phyloP scores from a whole-genome alignment of 2,113 vertebrate genomes.

The Pterocles orientalis region DNA sequence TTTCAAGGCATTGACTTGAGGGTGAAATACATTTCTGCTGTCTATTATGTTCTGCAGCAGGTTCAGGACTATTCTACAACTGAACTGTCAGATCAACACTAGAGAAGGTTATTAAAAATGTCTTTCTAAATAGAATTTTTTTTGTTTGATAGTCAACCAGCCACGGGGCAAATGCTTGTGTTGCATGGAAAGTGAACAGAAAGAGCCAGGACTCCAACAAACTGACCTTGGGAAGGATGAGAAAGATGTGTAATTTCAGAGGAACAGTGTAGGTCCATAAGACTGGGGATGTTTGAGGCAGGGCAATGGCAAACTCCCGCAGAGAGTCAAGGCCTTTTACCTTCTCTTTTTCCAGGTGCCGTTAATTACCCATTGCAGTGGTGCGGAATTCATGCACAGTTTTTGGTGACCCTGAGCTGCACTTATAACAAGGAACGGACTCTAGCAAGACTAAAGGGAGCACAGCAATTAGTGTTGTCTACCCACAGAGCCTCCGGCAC shows the following conservation, averaged over 20 bases:
- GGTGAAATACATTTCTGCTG: background rate
- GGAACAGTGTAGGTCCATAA: rapidly evolving
- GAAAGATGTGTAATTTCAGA: background rate
- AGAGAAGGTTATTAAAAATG: background rate
- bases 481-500: background rate
- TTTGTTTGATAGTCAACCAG: background rate
- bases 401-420: background rate
- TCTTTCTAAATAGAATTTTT: background rate
- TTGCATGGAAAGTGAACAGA: background rate
- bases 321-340: background rate
- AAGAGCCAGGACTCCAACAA: background rate
- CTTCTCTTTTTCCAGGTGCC: background rate
- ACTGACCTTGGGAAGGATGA: background rate
- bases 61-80: background rate
- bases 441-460: background rate
- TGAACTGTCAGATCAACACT: background rate
- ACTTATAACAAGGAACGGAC: background rate
- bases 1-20: background rate
- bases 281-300: background rate
- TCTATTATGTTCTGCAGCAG: background rate
- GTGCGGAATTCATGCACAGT: background rate
- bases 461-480: background rate
- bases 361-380: background rate
- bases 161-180: background rate
- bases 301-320: background rate